Conservation (phyloP, 2,888 invertebrate species). For the Endotricha flammealis region DNA sequence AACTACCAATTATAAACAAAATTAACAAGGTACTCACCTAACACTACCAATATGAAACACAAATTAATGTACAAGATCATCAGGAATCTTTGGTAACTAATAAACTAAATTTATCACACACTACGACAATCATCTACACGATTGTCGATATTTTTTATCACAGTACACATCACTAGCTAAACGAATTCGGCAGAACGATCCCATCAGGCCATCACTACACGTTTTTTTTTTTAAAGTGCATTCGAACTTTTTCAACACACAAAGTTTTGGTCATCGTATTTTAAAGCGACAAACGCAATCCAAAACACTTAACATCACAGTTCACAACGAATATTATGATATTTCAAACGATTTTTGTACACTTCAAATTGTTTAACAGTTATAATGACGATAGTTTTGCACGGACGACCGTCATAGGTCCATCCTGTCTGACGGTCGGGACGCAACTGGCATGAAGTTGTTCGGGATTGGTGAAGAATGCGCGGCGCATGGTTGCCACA, state of each 20-base stretch:
- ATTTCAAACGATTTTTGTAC: constrained; percentile 45
- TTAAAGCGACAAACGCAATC: constrained; percentile 33
- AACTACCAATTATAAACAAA: constrained; percentile 26
- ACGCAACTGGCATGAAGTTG: constrained; percentile 73
- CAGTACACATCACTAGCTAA: constrained; percentile 76
- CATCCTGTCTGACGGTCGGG: constrained; percentile 48
- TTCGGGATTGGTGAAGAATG: constrained; percentile 70
- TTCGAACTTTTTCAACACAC: constrained; percentile 68
- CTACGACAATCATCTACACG: constrained; percentile 71
- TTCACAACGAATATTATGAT: constrained; percentile 31
- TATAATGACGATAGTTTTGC: constrained; percentile 64
- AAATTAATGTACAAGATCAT: constrained; percentile 78
- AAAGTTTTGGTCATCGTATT: constrained; percentile 72
- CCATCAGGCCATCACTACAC: constrained; percentile 71
- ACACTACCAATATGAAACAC: constrained; percentile 78
- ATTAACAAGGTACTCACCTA: constrained; percentile 58
- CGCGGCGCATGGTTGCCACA: constrained; percentile 75
- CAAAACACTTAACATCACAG: constrained; percentile 58
- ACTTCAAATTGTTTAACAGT: constrained; percentile 63
- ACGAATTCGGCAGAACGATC: constrained; percentile 69
- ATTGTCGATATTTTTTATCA: constrained; percentile 72
- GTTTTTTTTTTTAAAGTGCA: constrained; percentile 68
- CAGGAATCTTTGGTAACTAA: constrained; percentile 78
- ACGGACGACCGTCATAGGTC: constrained; percentile 49
- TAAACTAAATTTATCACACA: constrained; percentile 75